Evolutionary conservation across 2,888 invertebrate genomes (phyloP), one percentile per base, ranked within the genome.

Genomic region (Lasioglossum vierecki): DNA sequence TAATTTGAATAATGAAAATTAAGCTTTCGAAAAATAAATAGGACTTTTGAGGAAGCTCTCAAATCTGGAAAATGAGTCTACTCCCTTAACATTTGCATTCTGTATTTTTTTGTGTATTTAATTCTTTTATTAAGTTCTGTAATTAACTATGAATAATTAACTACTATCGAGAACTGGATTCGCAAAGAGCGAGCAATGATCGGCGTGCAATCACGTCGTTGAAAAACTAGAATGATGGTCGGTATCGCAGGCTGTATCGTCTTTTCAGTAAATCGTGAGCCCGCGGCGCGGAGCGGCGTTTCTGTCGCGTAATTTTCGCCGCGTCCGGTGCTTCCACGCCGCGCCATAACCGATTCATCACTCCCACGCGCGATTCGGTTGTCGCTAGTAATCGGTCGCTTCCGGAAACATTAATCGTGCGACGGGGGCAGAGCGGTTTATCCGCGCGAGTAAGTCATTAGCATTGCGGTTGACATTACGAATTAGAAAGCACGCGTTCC

Each of bases 401-500:
- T 90, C 90, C 90, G 90, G 88, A 87, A 82, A 79, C 87, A 88
- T 90, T 90, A 90, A 90, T 90, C 90, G 86, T 76, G 76, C 78
- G 78, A 70, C 73, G 78, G 82, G 79, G 76, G 84, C 83, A 75
- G 70, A 41, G 79, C 71, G 74, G 80, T 82, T 78, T 77, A 68
- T 71, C 68, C 84, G 87, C 78, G 85, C 81, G 88, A 88, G 83
- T 90, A 90, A 90, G 87, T 86, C 86, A 90, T 90, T 90, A 90
- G 88, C 90, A 85, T 90, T 80, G 82, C 89, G 76, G 77, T 86
- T 84, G 90, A 86, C 85, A 82, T 90, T 90, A 88, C 90, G 90
- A 90, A 90, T 90, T 90, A 90, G 90, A 90, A 90, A 90, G 90
- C 90, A 90, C 85, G 84, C 89, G 86, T 84, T 84, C 78, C 90